Conservation (phyloP, 2,113 vertebrate genomes). For the Ciconia stormi region DNA sequence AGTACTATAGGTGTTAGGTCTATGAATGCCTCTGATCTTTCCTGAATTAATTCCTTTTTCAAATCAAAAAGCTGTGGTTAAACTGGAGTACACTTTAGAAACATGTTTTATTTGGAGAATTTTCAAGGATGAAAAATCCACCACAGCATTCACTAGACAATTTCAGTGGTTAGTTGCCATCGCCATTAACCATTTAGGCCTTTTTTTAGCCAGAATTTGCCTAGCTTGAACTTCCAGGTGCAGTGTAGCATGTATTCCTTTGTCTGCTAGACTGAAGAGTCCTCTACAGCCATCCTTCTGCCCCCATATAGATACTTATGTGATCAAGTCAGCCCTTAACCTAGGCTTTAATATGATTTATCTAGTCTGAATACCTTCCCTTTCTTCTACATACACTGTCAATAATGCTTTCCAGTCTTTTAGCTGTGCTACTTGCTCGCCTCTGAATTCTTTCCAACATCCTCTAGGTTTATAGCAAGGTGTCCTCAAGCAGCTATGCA, state of each 20-base stretch:
- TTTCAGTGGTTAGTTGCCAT: neutral
- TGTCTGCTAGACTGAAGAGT: neutral
- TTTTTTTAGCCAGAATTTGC: neutral
- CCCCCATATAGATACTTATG: neutral
- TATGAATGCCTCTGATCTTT: neutral
- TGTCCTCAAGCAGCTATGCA: neutral
- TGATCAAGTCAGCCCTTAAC: neutral
- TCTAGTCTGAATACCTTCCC: neutral
- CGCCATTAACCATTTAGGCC: neutral
- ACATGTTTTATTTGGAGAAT: neutral
- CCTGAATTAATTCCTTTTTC: slow-evolving; percentile 12
- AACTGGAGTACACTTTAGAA: neutral
- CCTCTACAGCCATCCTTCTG: neutral
- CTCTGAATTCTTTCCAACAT: neutral
- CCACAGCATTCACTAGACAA: neutral
- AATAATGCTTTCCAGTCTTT: neutral
- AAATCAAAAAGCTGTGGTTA: neutral
- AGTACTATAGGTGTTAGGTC: neutral
- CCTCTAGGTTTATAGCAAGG: neutral
- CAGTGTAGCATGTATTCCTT: neutral
- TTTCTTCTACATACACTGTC: neutral
- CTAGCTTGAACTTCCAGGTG: neutral
- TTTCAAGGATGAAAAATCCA: neutral
- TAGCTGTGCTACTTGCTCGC: neutral
- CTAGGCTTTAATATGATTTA: neutral